Percentiles rank a stretch among this genome's conserved stretches.
Conservation (phyloP, 2,113 vertebrate species). For the human region DNA sequence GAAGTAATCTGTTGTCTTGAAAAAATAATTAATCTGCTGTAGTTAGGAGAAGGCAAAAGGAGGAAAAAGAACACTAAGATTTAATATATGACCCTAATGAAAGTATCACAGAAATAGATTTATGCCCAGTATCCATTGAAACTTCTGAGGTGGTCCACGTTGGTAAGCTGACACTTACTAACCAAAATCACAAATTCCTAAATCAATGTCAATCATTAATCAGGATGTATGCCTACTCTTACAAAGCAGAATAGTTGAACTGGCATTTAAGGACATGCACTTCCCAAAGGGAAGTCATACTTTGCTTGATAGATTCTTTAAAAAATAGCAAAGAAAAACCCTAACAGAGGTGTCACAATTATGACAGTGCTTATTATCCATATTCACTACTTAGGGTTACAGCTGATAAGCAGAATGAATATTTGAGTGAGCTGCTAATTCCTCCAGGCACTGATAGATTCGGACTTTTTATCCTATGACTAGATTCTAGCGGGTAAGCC, state of each 20-base stretch:
- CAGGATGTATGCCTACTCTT: background rate
- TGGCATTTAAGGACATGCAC: background rate
- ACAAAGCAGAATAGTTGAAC: background rate
- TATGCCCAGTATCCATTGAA: background rate
- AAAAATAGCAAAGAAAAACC: background rate
- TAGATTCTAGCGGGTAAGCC: background rate
- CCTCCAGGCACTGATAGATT: background rate
- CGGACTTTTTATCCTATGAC: background rate
- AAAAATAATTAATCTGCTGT: constrained; percentile 17
- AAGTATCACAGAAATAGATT: background rate
- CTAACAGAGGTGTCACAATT: background rate
- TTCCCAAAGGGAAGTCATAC: background rate
- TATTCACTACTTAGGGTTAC: background rate
- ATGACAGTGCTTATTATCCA: background rate
- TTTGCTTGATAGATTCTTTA: background rate
- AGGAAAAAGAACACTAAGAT: background rate
- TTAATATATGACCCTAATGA: background rate
- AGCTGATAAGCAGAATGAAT: background rate
- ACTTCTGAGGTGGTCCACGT: background rate
- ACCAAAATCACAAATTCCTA: constrained; percentile 2
- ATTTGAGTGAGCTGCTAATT: background rate
- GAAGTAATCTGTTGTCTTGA: background rate
- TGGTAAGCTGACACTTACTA: background rate
- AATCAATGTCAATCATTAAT: background rate
- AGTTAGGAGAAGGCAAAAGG: constrained; percentile 5